phyloP scores from a whole-genome alignment of 2,888 invertebrate genomes.

The Cheilosia scutellata region DNA sequence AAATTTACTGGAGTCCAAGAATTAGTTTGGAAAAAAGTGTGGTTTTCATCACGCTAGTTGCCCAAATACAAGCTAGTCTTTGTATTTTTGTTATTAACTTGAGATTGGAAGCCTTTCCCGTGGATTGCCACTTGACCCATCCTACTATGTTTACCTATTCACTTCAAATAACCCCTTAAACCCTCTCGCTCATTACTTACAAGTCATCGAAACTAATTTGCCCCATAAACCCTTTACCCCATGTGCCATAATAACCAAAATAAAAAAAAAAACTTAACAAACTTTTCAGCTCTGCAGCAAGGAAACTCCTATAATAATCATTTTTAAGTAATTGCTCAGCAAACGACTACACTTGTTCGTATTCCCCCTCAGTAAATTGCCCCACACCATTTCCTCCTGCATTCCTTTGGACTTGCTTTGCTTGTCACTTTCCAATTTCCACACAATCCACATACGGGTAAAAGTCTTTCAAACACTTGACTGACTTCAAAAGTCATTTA shows the following conservation, averaged over 20 bases:
- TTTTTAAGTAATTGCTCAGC: slow-evolving; percentile 27
- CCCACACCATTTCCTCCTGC: neutral
- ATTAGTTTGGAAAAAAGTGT: too few species aligned
- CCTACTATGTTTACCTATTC: too few species aligned
- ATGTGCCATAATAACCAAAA: neutral
- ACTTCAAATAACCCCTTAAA: neutral
- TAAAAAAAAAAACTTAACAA: neutral
- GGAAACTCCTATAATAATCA: neutral
- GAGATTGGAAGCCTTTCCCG: too few species aligned
- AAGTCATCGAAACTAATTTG: neutral
- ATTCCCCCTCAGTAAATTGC: neutral
- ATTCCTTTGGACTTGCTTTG: neutral
- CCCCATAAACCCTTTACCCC: neutral
- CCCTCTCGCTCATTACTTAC: neutral
- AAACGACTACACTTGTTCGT: neutral
- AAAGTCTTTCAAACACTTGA: neutral
- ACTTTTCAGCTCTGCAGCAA: neutral
- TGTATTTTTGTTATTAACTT: too few species aligned
- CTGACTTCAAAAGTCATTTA: neutral
- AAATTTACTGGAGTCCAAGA: too few species aligned
- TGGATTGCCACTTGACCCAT: too few species aligned
- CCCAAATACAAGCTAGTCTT: too few species aligned
- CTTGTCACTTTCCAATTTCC: neutral
- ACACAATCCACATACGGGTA: neutral
- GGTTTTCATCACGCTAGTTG: too few species aligned